Conservation (phyloP, 2,888 invertebrate genomes). For the Lampropteryx suffumata region DNA sequence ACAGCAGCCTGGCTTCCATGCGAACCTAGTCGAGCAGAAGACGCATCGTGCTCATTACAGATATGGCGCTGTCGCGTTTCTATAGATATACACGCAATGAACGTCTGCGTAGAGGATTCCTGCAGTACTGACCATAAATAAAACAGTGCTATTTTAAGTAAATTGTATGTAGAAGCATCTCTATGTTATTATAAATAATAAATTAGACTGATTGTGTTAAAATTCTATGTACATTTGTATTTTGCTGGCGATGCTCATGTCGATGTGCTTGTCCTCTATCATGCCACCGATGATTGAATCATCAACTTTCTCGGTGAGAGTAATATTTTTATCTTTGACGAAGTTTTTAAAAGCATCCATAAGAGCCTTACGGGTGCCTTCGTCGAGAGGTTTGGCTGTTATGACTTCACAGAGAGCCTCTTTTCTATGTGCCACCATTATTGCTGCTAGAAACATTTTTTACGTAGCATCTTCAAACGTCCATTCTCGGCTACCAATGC, state of each 20-base stretch:
- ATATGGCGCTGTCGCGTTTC: slow-evolving; percentile 68
- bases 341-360: slow-evolving; percentile 57
- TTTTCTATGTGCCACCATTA: slow-evolving; percentile 71
- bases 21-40: slow-evolving; percentile 56
- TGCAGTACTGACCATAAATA: slow-evolving; percentile 55
- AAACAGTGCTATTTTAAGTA: slow-evolving; percentile 8
- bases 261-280: slow-evolving; percentile 68
- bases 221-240: slow-evolving; percentile 63
- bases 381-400: slow-evolving; percentile 63
- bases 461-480: slow-evolving; percentile 56
- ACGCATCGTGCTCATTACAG: slow-evolving; percentile 48
- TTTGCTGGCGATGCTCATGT: slow-evolving; percentile 63
- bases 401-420: slow-evolving; percentile 69
- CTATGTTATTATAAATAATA: slow-evolving; percentile 13
- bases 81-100: slow-evolving; percentile 64
- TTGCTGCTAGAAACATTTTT: slow-evolving; percentile 58
- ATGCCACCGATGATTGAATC: slow-evolving; percentile 64
- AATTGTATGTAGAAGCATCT: not conserved
- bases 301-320: slow-evolving; percentile 63
- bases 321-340: slow-evolving; percentile 59
- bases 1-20: slow-evolving; percentile 55
- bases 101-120: slow-evolving; percentile 49
- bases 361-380: slow-evolving; percentile 43
- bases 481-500: slow-evolving; percentile 66
- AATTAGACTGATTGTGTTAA: slow-evolving; percentile 53